Evolutionary conservation across 2,113 vertebrate genomes (phyloP).

Genomic region (Helogale parvula): DNA sequence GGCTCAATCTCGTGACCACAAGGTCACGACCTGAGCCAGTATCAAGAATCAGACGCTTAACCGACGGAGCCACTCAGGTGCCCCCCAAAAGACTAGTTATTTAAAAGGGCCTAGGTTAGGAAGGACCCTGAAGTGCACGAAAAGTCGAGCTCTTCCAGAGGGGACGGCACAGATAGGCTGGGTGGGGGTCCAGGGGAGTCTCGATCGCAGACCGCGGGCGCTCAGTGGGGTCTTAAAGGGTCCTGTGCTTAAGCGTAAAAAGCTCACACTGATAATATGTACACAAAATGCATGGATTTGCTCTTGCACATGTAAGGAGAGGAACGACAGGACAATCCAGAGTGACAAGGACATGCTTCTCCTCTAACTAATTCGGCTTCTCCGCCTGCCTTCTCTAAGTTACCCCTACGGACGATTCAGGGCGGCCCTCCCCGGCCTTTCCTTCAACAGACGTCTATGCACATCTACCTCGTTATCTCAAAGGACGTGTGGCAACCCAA

Average conservation of each 20-base stretch:
- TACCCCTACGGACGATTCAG: too few species aligned
- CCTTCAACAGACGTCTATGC: fast-evolving
- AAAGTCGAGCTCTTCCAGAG: too few species aligned
- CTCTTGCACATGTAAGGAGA: not conserved
- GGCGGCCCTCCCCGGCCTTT: not conserved
- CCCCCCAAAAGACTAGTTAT: not conserved
- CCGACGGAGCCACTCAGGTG: too few species aligned
- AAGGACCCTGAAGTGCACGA: not conserved
- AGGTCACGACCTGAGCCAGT: too few species aligned
- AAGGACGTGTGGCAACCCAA: too few species aligned
- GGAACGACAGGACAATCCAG: not conserved
- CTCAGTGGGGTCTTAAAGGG: not conserved
- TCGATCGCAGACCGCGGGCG: not conserved
- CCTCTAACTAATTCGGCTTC: fast-evolving
- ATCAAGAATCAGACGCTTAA: too few species aligned
- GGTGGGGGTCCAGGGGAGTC: not conserved
- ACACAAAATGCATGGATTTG: not conserved
- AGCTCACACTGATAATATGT: too few species aligned
- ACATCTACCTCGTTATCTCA: not conserved
- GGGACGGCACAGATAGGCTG: too few species aligned
- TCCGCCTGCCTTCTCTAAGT: not conserved
- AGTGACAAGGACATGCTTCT: not conserved
- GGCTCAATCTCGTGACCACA: too few species aligned
- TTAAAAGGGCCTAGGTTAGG: not conserved
- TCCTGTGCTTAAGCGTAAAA: not conserved